phyloP scores from a whole-genome alignment of 2,797 vertebrate genomes.

The Danio choprae region DNA sequence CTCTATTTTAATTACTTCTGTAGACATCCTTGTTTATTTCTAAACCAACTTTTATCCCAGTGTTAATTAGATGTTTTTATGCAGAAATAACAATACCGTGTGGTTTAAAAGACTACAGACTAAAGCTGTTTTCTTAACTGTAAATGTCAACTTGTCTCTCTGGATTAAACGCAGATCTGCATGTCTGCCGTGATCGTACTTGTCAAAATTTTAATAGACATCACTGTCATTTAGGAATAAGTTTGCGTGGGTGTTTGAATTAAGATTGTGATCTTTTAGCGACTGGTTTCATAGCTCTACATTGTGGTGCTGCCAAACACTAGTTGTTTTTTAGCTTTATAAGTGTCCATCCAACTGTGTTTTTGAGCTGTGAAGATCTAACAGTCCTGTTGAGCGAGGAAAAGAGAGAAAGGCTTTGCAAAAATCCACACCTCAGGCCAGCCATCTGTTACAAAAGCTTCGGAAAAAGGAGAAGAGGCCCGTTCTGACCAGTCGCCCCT shows the following conservation, averaged over 20 bases:
- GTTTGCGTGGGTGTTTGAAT: background rate
- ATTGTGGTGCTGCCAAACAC: background rate
- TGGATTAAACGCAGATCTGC: too few species aligned
- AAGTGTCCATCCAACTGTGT: slow-evolving; percentile 8
- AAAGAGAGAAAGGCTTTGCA: slow-evolving; percentile 39
- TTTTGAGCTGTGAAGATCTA: slow-evolving; percentile 12
- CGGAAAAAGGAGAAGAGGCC: slow-evolving; percentile 41
- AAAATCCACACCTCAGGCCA: slow-evolving; percentile 60
- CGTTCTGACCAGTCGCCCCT: slow-evolving; percentile 49
- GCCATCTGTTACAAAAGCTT: slow-evolving; percentile 62
- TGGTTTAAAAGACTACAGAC: too few species aligned
- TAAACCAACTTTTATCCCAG: too few species aligned
- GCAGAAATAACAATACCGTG: too few species aligned
- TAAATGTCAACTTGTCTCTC: too few species aligned
- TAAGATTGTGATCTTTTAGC: background rate
- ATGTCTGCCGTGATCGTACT: too few species aligned
- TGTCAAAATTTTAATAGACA: too few species aligned
- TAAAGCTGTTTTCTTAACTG: too few species aligned
- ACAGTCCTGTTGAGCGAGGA: slow-evolving; percentile 20
- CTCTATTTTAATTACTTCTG: too few species aligned
- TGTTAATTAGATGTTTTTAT: too few species aligned
- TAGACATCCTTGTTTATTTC: too few species aligned
- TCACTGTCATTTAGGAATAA: background rate
- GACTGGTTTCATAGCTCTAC: background rate
- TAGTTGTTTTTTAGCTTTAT: slow-evolving; percentile 12